Conservation (phyloP, 1,140 invertebrate genomes). For the Alviniconcha marisindica region DNA sequence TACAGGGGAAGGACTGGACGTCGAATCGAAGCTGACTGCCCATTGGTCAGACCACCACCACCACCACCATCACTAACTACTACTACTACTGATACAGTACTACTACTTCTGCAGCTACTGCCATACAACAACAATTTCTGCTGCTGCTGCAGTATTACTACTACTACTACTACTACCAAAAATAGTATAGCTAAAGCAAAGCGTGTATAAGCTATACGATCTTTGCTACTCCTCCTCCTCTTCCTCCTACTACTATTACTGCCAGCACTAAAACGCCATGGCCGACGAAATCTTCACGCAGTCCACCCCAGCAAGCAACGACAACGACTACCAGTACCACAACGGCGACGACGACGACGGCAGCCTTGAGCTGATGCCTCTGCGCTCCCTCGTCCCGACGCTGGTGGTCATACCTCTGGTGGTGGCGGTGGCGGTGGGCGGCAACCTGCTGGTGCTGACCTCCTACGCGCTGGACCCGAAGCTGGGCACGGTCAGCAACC, state of each 20-base stretch:
- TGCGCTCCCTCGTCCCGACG: not conserved
- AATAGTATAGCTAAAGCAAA: not conserved
- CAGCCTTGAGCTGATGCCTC: not conserved
- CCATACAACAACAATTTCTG: not conserved
- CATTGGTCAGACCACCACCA: no score
- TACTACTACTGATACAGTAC: no score
- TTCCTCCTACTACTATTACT: not conserved
- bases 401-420: constrained; percentile 44
- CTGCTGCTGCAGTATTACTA: not conserved
- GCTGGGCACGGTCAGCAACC: constrained; percentile 63
- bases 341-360: constrained; percentile 2
- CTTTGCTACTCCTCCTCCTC: not conserved
- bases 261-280: not conserved
- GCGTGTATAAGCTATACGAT: not conserved
- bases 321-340: not conserved
- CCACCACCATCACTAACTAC: no score
- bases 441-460: constrained; percentile 63
- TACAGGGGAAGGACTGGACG: no score
- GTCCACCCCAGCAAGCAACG: not conserved
- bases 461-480: constrained; percentile 60
- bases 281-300: not conserved
- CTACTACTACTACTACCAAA: not conserved
- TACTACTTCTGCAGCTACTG: not conserved
- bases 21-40: no score
- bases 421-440: constrained; percentile 50